Evolutionary conservation across 1,140 invertebrate species (phyloP).

Genomic region (Andrena cerasifolii): DNA sequence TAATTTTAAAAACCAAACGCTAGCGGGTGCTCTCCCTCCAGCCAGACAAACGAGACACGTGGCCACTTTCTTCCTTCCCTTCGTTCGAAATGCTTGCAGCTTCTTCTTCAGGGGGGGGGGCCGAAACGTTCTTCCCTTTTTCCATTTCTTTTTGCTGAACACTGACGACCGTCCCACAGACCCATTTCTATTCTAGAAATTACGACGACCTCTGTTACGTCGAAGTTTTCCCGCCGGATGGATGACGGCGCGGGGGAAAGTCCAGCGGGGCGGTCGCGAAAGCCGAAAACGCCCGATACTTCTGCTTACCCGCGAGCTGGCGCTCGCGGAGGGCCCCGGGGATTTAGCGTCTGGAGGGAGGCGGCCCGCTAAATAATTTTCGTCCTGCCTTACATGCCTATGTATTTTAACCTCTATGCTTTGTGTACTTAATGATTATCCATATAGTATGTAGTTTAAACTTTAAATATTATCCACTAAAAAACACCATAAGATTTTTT

Average conservation of each 20-base stretch:
- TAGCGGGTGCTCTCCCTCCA: conserved; percentile 76
- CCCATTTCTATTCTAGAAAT: no score
- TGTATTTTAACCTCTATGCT: conserved; percentile 78
- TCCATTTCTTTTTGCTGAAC: neutral
- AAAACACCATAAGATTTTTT: conserved; percentile 72
- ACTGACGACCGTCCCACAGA: no score
- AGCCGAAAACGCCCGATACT: neutral
- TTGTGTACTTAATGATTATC: conserved; percentile 81
- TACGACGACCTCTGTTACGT: neutral
- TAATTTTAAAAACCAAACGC: conserved; percentile 69
- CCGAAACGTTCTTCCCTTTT: neutral
- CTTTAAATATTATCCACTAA: conserved; percentile 81
- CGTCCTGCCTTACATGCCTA: conserved; percentile 78
- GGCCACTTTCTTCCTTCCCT: conserved; percentile 24
- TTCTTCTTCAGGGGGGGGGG: no score
- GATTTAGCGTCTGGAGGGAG: conserved; percentile 75
- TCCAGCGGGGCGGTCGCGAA: neutral
- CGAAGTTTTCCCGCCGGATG: no score
- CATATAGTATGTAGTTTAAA: conserved; percentile 80
- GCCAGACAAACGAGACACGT: conserved; percentile 57
- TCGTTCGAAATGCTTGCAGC: neutral
- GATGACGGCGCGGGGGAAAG: neutral
- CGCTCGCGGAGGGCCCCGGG: neutral
- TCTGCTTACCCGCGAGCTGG: neutral
- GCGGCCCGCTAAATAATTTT: conserved; percentile 66